These are phyloP conservation scores for Triplophysa tibetana DNA, from an alignment of 2,113 vertebrate species.

Conservation along the genomic window DNA sequence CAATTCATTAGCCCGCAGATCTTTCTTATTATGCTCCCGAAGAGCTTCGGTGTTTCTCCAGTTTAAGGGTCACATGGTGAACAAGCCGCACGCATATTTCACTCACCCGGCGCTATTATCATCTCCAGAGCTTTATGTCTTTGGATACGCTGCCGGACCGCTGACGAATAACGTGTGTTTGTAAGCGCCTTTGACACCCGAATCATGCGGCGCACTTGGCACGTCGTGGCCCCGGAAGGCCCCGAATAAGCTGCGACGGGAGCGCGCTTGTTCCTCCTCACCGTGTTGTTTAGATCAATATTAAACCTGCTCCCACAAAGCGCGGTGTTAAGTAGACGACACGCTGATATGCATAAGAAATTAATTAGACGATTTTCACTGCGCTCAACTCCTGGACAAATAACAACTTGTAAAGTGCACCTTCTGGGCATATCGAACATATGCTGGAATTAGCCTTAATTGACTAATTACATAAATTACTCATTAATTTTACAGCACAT, in stretches of 20 bases:
- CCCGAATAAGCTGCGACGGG: conserved; percentile 82
- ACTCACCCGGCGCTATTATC: conserved; percentile 47
- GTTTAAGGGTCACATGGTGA: conserved; percentile 85
- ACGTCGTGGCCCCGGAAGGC: conserved; percentile 73
- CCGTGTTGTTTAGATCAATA: conserved; percentile 89
- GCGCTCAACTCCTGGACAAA: conserved; percentile 99
- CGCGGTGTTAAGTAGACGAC: conserved; percentile 97
- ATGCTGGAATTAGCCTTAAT: conserved; percentile 99
- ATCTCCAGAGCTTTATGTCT: conserved; percentile 1
- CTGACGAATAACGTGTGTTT: conserved; percentile 67
- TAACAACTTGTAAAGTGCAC: conserved; percentile 99
- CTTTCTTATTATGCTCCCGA: conserved; percentile 81
- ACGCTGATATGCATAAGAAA: conserved; percentile 99
- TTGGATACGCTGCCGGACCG: conserved; percentile 33
- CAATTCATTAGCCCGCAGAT: conserved; percentile 97
- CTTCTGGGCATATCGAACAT: conserved; percentile 99
- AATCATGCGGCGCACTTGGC: conserved; percentile 46
- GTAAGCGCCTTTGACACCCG: conserved; percentile 38
- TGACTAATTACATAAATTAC: conserved; percentile 99
- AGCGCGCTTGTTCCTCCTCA: conserved; percentile 83
- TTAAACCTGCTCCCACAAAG: conserved; percentile 99
- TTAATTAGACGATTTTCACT: conserved; percentile 98
- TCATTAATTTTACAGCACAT: conserved; percentile 99
- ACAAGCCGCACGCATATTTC: conserved; percentile 81
- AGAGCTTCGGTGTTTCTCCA: conserved; percentile 83